Evolutionary conservation across 1,140 invertebrate species (phyloP), one percentile per base, ranked within the genome.

Genomic region (Pseudomyrmex sp.): DNA sequence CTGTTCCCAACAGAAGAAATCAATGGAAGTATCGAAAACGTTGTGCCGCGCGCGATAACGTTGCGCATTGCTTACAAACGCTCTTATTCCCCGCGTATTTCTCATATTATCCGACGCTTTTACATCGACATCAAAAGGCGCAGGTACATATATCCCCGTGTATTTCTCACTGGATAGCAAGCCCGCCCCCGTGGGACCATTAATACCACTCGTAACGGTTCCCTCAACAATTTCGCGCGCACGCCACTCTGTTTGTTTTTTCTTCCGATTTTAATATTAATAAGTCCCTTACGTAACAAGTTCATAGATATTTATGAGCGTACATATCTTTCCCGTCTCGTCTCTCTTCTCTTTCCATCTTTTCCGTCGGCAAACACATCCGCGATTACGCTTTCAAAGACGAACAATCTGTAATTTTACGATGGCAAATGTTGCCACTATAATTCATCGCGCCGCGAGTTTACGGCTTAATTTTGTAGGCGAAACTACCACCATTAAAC

Each of bases 401-500:
- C 35, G 35, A 70, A 44, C 8, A n/a, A 15, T 59, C n/a, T 59
- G n/a, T 72, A 80, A 80, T 80, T 80, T 70, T 66, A 50, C 20
- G 46, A 23, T 23, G 54, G 35, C 44, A 70, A 79, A 79, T 54
- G 56, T 46, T 59, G 26, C n/a, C 66, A 12, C 15, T n/a, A 23
- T 58, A 80, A 61, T 80, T 80, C 50, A 65, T 66, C 52, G 58
- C 54, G 46, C 56, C 4, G 52, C 10, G 54, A 58, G 54, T 79
- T 70, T 70, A 79, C 76, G 26, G 65, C 10, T 79, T 54, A 59
- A 79, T 79, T 79, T 72, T 80, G 44, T 68, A 65, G n/a, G 9
- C 44, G 62, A 77, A 35, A 77, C 26, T 59, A 61, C 70, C 12
- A 72, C 76, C 66, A 80, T 80, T 80, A 72, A 80, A 59, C 65